Evolutionary conservation across 2,797 vertebrate species (phyloP), one percentile per base, ranked within the genome.

Genomic region (Sus cebifrons): DNA sequence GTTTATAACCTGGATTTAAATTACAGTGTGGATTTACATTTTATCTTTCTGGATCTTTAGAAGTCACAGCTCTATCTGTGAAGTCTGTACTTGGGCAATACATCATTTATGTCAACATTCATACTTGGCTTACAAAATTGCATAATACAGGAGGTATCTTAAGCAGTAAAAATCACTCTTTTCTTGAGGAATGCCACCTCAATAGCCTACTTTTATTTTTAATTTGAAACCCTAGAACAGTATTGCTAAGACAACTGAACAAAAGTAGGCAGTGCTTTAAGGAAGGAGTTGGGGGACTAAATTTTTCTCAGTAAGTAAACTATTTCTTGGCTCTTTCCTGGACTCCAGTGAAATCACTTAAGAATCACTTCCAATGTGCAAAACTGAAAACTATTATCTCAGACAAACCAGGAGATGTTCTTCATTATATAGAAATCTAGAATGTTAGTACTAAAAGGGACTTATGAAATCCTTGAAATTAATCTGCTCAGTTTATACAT

Each of bases 1-100:
- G 83, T 96, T 89, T 96, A 96, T 95, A 89, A 97, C 49, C 82
- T 94, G n/a, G 52, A 96, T 96, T 97, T 96, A 95, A 96, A 95
- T 97, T 97, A 73, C 18, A 81, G 21, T 58, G 62, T 1, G 1
- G 62, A 92, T 91, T 97, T 93, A 89, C 64, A 94, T 95, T 96
- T 92, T 94, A 94, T 95, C 86, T 96, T 93, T 90, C 90, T 84
- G 36, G 56, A 70, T 94, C 97, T 97, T 95, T 74, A 84, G 27
- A 97, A 81, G 40, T 93, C 86, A 95, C 83, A 93, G 62, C 73
- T 94, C 85, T 93, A 78, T 95, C 36, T 36, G 11, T 44, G 21
- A 94, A 81, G 29, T 25, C 54, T 60, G 8, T 36, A 65, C 44
- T 92, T 94, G 23, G 18, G 29, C 56, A 86, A 36, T 90, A 44